Percentiles rank a stretch among this genome's conserved stretches.
phyloP scores from a whole-genome alignment of 2,113 vertebrate genomes.

The Clarias magur region DNA sequence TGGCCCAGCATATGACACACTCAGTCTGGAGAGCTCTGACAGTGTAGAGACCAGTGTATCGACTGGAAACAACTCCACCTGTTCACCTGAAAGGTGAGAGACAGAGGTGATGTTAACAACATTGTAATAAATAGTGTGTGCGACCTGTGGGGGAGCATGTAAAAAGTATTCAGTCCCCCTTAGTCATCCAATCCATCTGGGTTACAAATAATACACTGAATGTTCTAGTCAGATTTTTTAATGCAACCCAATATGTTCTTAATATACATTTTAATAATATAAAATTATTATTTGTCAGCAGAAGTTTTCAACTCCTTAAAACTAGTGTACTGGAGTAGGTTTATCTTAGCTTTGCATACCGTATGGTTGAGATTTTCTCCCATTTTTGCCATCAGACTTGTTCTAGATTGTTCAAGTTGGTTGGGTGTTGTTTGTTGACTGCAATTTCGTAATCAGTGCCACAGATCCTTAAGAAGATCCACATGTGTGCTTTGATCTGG shows the following conservation, averaged over 20 bases:
- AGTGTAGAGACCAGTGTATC: conserved; percentile 96
- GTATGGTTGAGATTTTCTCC: not conserved
- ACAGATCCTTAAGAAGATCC: not conserved
- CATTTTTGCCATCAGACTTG: not conserved
- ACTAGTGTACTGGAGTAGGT: not conserved
- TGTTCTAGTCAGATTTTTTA: not conserved
- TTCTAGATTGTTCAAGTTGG: not conserved
- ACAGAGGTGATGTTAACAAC: not conserved
- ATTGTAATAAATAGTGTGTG: not conserved
- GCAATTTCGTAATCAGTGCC: not conserved
- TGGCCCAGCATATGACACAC: conserved; percentile 85
- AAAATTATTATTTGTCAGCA: not conserved
- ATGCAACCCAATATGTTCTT: not conserved
- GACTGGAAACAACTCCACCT: conserved; percentile 85
- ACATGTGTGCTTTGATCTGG: not conserved
- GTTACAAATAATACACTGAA: not conserved
- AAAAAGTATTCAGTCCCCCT: not conserved
- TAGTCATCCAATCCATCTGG: not conserved
- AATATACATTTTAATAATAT: not conserved
- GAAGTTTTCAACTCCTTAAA: not conserved
- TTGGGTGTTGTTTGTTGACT: not conserved
- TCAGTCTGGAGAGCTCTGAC: conserved; percentile 97
- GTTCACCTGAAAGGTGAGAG: conserved; percentile 90
- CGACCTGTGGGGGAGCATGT: not conserved
- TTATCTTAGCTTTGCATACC: not conserved